A percentile compares a stretch with the other conserved stretches of the same genome.
Evolutionary conservation across 2,888 invertebrate species (phyloP).

Genomic region (Drosophila falleni): DNA sequence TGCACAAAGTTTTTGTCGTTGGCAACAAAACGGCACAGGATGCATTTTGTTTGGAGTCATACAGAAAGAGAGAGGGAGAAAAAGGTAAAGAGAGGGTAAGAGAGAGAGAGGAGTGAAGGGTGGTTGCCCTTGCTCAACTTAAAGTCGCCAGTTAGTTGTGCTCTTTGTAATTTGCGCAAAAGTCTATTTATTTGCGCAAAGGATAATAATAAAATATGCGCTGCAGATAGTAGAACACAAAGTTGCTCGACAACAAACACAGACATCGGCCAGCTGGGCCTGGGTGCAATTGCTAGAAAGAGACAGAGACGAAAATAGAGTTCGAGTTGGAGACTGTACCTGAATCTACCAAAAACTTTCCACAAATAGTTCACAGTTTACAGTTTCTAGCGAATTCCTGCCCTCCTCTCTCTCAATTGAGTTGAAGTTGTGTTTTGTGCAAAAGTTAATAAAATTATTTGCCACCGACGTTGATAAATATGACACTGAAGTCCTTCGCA

Average conservation of each 20-base stretch:
- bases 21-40: slow-evolving; percentile 55
- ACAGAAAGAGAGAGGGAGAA: neutral
- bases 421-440: slow-evolving; percentile 60
- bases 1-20: slow-evolving; percentile 81
- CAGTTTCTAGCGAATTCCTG: slow-evolving; percentile 10
- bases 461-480: slow-evolving; percentile 83
- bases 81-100: neutral
- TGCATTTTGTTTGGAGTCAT: slow-evolving; percentile 39
- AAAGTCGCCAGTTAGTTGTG: slow-evolving; percentile 66
- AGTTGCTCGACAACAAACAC: slow-evolving; percentile 42
- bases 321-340: slow-evolving; percentile 43
- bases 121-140: slow-evolving; percentile 38
- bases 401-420: slow-evolving; percentile 8
- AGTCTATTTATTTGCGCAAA: slow-evolving; percentile 75
- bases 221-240: slow-evolving; percentile 64
- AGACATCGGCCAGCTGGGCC: slow-evolving; percentile 53
- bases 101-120: neutral
- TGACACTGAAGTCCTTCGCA: slow-evolving; percentile 64
- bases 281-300: slow-evolving; percentile 8
- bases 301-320: neutral
- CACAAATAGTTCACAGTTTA: slow-evolving; percentile 57
- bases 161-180: slow-evolving; percentile 79
- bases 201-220: slow-evolving; percentile 82
- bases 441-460: slow-evolving; percentile 83
- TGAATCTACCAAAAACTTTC: slow-evolving; percentile 64